Base-by-base conservation (phyloP, 2,888 invertebrate genomes). In the Vanessa cardui region DNA sequence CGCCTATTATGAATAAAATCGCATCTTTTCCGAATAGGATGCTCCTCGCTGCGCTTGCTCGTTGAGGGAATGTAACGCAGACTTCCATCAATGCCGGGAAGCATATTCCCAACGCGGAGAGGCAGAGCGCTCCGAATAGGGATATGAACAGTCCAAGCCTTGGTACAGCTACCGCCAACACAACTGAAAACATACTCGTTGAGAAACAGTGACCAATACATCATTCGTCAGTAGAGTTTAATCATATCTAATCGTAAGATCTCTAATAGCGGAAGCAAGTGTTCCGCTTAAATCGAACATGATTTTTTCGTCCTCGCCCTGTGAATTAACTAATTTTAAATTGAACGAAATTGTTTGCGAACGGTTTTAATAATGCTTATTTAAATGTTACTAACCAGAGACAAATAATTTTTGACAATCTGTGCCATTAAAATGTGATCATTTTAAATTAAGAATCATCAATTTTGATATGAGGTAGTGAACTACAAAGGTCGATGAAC, bases 21-120 rank as follows among this genome's bases (percentile, higher is more conserved):
- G 83, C 81, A 75, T 95, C 94, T 78, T 95, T 95, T 83, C 61
- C 44, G 47, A 83, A 79, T 1, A 78, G 75, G 20, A 80, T 21
- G 46, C 73, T 60, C 69, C 71, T 72, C 5, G 71, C 68, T 6
- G 87, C 87, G 0, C 94, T 94, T n/a, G 93, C 85, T 26, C 93
- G 87, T 74, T 94, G 88, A 0, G 95, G 94, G 94, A 95, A 96
- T 69, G 79, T 69, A 52, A 87, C 72, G 76, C 94, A 85, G 47
- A 82, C 75, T 74, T 90, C 90, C 87, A 90, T 88, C 60, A 90
- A 59, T 0, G 98, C 98, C 4, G 98, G 98, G 83, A 98, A 97
- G 50, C 97, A 96, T 67, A 99, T 93, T 2, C 98, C 98, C 72
- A 98, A 93, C 0, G 96, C 96, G 0, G 98, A 97, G 58, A 98